Conservation (phyloP, 2,113 vertebrate species). For the Chaenogobius annularis region DNA sequence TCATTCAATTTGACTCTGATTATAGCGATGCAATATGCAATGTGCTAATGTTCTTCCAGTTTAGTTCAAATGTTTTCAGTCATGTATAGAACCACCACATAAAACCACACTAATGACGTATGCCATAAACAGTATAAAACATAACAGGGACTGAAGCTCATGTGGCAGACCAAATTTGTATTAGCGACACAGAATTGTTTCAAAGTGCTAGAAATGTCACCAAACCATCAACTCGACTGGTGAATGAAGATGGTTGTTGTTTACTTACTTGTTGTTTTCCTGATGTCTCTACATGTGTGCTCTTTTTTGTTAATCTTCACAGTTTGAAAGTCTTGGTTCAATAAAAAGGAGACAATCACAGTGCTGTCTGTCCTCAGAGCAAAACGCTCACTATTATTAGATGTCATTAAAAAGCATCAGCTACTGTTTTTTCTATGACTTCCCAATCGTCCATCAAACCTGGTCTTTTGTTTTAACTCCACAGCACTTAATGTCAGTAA, state of each 20-base stretch:
- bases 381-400: conserved; percentile 17
- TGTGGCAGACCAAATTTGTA: neutral
- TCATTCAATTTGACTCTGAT: neutral
- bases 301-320: conserved; percentile 58
- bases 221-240: conserved; percentile 18
- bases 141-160: neutral
- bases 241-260: conserved; percentile 6
- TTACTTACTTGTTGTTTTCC: conserved; percentile 7
- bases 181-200: neutral
- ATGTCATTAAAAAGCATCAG: neutral
- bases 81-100: neutral
- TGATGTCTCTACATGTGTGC: conserved; percentile 18
- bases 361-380: conserved; percentile 68
- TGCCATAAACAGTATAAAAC: neutral
- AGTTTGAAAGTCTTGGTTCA: conserved; percentile 78
- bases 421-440: neutral
- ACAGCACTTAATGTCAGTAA: conserved; percentile 8
- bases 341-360: conserved; percentile 76
- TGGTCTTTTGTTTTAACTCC: conserved; percentile 9
- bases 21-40: no score
- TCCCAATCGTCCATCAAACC: conserved; percentile 14
- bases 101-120: neutral
- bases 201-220: neutral
- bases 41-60: no score
- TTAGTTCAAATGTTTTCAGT: neutral